phyloP scores from a whole-genome alignment of 1,140 invertebrate genomes.

The Ceratina japonica region DNA sequence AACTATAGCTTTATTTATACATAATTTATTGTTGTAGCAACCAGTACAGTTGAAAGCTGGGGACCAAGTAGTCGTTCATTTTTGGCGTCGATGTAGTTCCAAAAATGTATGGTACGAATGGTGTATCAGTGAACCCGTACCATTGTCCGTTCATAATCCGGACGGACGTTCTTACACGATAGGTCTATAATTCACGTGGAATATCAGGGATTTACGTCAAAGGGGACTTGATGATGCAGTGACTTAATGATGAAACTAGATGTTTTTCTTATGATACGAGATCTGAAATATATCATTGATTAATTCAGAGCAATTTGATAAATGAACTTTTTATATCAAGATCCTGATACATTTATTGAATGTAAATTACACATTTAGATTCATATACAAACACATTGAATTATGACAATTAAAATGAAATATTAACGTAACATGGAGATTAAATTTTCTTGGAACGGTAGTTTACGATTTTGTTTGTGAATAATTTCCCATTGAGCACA shows the following conservation, averaged over 20 bases:
- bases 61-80: conserved; percentile 88
- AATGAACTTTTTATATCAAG: too few relatives aligned
- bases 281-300: too few relatives aligned
- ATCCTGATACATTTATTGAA: too few relatives aligned
- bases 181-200: conserved; percentile 72
- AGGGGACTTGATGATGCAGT: too few relatives aligned
- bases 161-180: conserved; percentile 89
- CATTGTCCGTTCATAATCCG: conserved; percentile 87
- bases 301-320: too few relatives aligned
- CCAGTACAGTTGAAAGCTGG: conserved; percentile 87
- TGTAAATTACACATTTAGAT: too few relatives aligned
- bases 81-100: conserved; percentile 90
- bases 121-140: conserved; percentile 86
- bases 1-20: too few relatives aligned
- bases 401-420: too few relatives aligned
- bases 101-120: conserved; percentile 98
- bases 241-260: too few relatives aligned
- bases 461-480: background rate
- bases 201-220: conserved; percentile 6
- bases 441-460: background rate
- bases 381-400: too few relatives aligned
- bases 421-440: too few relatives aligned
- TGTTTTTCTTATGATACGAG: too few relatives aligned
- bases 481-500: conserved; percentile 5
- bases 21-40: conserved; percentile 80